Evolutionary conservation across 2,113 vertebrate species (phyloP).

Genomic region (Orientallactaga bullata): DNA sequence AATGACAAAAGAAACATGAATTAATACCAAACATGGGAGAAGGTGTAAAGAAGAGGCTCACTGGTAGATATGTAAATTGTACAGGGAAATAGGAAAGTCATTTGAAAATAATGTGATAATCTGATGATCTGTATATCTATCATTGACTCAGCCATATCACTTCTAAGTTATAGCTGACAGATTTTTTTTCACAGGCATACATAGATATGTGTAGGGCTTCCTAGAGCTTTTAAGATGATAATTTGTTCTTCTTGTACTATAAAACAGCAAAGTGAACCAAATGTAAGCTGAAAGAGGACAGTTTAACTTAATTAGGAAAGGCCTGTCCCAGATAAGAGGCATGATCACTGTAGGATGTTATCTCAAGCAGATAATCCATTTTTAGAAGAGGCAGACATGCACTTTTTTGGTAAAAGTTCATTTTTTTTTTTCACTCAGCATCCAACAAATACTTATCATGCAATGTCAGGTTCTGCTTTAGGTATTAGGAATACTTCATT

Average conservation of each 20-base stretch:
- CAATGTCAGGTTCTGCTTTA: neutral
- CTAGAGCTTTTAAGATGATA: neutral
- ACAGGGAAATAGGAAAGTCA: neutral
- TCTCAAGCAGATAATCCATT: neutral
- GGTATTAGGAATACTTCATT: neutral
- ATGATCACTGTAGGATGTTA: neutral
- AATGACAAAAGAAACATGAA: neutral
- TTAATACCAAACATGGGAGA: neutral
- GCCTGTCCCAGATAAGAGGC: neutral
- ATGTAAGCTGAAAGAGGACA: neutral
- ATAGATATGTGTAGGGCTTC: neutral
- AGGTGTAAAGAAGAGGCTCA: neutral
- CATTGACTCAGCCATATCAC: neutral
- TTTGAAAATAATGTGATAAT: neutral
- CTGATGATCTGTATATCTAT: neutral
- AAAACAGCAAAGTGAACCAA: neutral
- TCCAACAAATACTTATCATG: neutral
- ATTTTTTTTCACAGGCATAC: neutral
- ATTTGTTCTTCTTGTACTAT: neutral
- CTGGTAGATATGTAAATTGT: neutral
- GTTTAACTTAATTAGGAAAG: neutral
- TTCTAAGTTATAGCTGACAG: neutral
- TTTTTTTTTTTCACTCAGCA: neutral
- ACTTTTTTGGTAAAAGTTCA: neutral
- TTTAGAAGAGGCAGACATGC: neutral